phyloP scores from a whole-genome alignment of 1,140 invertebrate genomes.

The Drosophila sechellia region DNA sequence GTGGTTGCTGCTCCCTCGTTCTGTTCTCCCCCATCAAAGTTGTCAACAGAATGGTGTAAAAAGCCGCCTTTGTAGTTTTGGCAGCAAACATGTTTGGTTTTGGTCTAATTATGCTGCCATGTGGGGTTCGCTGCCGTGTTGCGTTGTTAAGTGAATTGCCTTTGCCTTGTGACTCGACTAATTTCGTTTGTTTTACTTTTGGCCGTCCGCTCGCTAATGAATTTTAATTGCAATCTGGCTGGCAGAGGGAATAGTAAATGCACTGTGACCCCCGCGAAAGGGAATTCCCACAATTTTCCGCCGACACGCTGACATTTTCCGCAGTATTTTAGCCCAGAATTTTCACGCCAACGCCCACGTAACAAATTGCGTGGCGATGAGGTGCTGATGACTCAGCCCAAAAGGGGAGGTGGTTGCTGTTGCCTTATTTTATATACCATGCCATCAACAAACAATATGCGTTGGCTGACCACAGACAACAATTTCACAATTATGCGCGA shows the following conservation, averaged over 20 bases:
- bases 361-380: conserved; percentile 36
- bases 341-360: conserved; percentile 78
- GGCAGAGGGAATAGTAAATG: conserved; percentile 19
- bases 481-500: conserved; percentile 74
- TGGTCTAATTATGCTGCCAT: conserved; percentile 52
- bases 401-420: conserved; percentile 1
- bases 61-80: conserved; percentile 32
- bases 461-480: conserved; percentile 66
- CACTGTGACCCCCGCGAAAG: conserved; percentile 25
- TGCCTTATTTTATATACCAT: not conserved
- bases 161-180: conserved; percentile 66
- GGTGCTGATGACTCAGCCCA: conserved; percentile 48
- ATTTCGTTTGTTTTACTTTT: conserved; percentile 37
- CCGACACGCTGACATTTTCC: conserved; percentile 33
- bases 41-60: conserved; percentile 12
- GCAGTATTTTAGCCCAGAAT: conserved; percentile 66
- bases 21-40: conserved; percentile 29
- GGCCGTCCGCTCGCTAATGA: conserved; percentile 53
- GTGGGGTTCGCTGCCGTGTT: conserved; percentile 51
- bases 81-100: conserved; percentile 44
- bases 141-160: conserved; percentile 74
- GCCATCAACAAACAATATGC: not conserved
- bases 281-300: conserved; percentile 28
- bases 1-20: conserved; percentile 11
- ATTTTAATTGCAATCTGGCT: conserved; percentile 65